Conservation (phyloP, 2,113 vertebrate species). For the Hippopotamus amphibius region DNA sequence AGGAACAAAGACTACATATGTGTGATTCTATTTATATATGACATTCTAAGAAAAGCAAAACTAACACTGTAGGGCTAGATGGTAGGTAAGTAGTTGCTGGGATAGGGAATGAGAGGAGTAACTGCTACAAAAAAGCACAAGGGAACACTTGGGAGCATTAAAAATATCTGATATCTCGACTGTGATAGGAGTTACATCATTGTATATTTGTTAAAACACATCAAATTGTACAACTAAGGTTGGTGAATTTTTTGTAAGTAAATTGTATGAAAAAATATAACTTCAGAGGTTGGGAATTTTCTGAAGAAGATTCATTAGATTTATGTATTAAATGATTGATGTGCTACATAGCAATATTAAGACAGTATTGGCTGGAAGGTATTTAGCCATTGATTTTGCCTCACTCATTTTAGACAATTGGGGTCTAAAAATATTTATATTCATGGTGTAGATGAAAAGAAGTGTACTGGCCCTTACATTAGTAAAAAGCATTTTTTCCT, state of each 20-base stretch:
- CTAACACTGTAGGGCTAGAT: background rate
- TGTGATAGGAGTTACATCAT: background rate
- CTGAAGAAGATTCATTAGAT: background rate
- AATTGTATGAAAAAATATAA: background rate
- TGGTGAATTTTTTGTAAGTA: background rate
- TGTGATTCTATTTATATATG: background rate
- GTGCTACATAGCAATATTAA: background rate
- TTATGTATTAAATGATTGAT: background rate
- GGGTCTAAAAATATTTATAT: background rate
- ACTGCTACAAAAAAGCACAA: background rate
- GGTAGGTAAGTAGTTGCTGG: background rate
- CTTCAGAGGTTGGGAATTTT: background rate
- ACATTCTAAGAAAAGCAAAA: background rate
- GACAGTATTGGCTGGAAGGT: background rate
- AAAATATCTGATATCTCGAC: background rate
- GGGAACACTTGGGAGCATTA: background rate
- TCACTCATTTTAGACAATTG: background rate
- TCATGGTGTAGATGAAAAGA: background rate
- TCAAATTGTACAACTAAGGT: background rate
- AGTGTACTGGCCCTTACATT: background rate
- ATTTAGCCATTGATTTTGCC: background rate
- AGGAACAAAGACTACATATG: background rate
- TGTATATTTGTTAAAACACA: background rate
- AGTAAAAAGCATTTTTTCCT: background rate
- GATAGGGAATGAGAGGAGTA: background rate